Evolutionary conservation across 2,113 vertebrate genomes (phyloP).

Genomic region (Protobothrops flavoviridis): DNA sequence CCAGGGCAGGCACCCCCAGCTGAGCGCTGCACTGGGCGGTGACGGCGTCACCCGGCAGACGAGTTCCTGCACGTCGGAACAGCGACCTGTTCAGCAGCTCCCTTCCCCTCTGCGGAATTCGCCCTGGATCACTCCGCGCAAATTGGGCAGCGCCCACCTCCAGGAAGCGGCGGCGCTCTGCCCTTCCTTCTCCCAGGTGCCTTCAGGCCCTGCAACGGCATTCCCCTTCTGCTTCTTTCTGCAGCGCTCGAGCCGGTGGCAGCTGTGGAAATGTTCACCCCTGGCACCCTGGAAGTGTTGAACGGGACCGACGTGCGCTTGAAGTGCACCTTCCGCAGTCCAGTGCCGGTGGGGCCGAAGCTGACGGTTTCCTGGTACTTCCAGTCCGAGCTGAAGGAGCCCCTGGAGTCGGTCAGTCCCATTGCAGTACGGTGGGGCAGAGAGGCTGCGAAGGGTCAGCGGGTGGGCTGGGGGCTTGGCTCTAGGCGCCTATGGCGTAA

Average conservation of each 20-base stretch:
- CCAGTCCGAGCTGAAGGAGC: slow-evolving; percentile 73
- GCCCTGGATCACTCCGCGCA: not conserved
- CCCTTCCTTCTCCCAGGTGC: not conserved
- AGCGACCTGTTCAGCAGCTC: not conserved
- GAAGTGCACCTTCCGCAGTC: slow-evolving; percentile 88
- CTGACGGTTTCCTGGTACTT: slow-evolving; percentile 84
- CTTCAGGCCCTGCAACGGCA: not conserved
- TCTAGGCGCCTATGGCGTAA: not conserved
- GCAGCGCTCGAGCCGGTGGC: slow-evolving; percentile 69
- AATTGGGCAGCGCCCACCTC: not conserved
- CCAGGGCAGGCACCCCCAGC: not conserved
- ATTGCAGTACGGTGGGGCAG: not conserved
- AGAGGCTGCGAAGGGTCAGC: not conserved
- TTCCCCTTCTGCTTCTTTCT: not conserved
- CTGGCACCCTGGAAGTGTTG: slow-evolving; percentile 77
- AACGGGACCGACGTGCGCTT: slow-evolving; percentile 88
- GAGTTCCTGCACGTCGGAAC: not conserved
- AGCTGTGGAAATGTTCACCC: slow-evolving; percentile 81
- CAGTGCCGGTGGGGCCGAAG: slow-evolving; percentile 62
- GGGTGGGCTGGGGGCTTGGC: not conserved
- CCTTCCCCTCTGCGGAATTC: not conserved
- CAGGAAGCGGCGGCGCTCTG: not conserved
- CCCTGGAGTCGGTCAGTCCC: slow-evolving; percentile 80
- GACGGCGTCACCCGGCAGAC: not conserved
- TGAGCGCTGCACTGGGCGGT: not conserved